Percentiles rank a stretch among this genome's conserved stretches.
Conservation (phyloP, 2,888 invertebrate species). For the Dolichomitus sp. region DNA sequence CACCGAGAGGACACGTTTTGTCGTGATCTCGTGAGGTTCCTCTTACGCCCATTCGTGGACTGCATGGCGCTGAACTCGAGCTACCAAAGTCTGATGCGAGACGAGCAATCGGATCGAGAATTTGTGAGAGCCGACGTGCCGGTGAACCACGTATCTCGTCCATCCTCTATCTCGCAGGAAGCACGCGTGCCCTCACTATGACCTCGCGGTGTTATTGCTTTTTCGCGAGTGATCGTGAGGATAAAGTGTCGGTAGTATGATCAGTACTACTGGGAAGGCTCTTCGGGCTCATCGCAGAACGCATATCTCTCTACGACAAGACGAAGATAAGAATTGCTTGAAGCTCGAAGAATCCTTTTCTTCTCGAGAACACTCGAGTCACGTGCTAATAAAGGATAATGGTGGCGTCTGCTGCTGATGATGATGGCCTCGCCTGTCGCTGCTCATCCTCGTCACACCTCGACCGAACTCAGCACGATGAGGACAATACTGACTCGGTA, state of each 20-base stretch:
- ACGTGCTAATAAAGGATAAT: constrained; percentile 24
- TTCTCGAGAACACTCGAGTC: constrained; percentile 34
- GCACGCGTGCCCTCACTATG: constrained; percentile 11
- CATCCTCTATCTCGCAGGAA: constrained; percentile 74
- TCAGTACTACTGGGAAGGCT: constrained; percentile 14
- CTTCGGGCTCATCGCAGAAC: constrained; percentile 16
- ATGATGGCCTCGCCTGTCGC: constrained; percentile 16
- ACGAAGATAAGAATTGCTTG: background rate
- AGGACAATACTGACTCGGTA: constrained; percentile 11
- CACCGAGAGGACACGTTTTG: constrained; percentile 43
- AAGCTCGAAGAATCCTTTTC: background rate
- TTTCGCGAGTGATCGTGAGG: background rate
- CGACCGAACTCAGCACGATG: constrained; percentile 36
- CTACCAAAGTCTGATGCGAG: constrained; percentile 87
- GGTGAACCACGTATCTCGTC: constrained; percentile 86
- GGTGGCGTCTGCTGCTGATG: constrained; percentile 9
- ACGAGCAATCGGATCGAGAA: constrained; percentile 93
- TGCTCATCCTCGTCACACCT: constrained; percentile 26
- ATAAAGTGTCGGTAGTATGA: constrained; percentile 21
- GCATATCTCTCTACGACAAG: constrained; percentile 31
- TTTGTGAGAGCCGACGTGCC: constrained; percentile 92
- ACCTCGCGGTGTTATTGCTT: constrained; percentile 12
- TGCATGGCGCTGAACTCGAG: constrained; percentile 88
- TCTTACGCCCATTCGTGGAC: constrained; percentile 81
- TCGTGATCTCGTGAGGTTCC: constrained; percentile 48